A percentile compares a stretch with the other conserved stretches of the same genome.
These are phyloP conservation scores for Thymallus thymallus DNA, from an alignment of 2,113 vertebrate species.

Conservation along the genomic window DNA sequence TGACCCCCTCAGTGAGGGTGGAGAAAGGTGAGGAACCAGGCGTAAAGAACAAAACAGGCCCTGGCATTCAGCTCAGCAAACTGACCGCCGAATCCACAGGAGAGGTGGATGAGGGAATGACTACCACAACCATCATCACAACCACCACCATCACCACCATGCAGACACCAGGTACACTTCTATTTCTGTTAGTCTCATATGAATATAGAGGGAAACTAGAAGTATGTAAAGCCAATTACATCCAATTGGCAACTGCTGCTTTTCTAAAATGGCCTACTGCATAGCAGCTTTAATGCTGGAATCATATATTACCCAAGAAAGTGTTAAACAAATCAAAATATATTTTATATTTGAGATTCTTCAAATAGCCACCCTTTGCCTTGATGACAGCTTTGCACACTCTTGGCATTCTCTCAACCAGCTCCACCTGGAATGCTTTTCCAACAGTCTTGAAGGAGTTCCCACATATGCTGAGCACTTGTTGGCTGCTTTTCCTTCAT, in stretches of 20 bases:
- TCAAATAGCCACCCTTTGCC: no score
- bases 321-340: no score
- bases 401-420: no score
- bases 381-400: no score
- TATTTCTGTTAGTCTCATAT: background rate
- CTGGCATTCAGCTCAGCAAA: constrained; percentile 24
- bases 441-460: no score
- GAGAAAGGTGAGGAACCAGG: constrained; percentile 30
- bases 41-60: constrained; percentile 36
- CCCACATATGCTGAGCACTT: no score
- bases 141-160: constrained; percentile 81
- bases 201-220: no score
- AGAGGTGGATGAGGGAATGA: constrained; percentile 68
- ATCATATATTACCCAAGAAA: no score
- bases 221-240: no score
- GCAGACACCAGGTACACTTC: constrained; percentile 78
- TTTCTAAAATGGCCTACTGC: background rate
- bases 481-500: no score
- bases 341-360: no score
- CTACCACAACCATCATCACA: constrained; percentile 76
- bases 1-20: constrained; percentile 38
- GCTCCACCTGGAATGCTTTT: no score
- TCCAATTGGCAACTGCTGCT: background rate
- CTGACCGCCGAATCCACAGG: constrained; percentile 38
- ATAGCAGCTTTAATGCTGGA: background rate